These are phyloP conservation scores for Xanthia togata DNA, from an alignment of 2,888 invertebrate genomes.

Conservation along the genomic window DNA sequence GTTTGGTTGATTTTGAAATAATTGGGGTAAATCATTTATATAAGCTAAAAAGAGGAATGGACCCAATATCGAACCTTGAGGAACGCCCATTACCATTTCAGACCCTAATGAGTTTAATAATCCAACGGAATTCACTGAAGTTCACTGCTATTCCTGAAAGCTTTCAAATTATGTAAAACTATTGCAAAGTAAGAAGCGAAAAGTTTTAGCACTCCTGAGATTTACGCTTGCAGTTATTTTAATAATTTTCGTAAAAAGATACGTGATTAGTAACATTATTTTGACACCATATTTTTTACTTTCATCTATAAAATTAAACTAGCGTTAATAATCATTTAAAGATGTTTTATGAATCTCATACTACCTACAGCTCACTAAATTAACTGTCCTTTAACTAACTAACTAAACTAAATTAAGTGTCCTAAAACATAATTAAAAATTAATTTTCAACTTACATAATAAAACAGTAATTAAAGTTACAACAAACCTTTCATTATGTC, in stretches of 20 bases:
- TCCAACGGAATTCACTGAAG: neutral
- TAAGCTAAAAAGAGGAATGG: too few relatives aligned
- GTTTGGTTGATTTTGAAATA: too few relatives aligned
- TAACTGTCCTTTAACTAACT: too few relatives aligned
- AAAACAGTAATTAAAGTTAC: neutral
- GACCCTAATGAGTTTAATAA: too few relatives aligned
- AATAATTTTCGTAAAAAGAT: constrained; percentile 12
- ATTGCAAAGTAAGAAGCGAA: constrained; percentile 43
- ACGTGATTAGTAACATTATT: neutral
- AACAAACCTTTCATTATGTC: constrained; percentile 81
- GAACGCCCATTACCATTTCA: too few relatives aligned
- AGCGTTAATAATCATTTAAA: fast-evolving
- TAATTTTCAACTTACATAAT: neutral
- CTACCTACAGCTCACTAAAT: neutral
- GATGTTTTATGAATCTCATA: neutral
- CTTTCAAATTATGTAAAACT: constrained; percentile 54
- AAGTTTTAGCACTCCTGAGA: constrained; percentile 46
- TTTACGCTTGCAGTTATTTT: constrained; percentile 19
- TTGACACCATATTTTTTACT: neutral
- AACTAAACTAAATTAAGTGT: too few relatives aligned
- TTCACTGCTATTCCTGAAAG: constrained; percentile 21
- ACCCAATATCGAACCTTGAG: too few relatives aligned
- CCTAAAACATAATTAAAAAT: neutral
- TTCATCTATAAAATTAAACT: neutral
- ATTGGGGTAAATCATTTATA: too few relatives aligned